phyloP scores from a whole-genome alignment of 2,888 invertebrate species.

The Polyommatus iphigenia region DNA sequence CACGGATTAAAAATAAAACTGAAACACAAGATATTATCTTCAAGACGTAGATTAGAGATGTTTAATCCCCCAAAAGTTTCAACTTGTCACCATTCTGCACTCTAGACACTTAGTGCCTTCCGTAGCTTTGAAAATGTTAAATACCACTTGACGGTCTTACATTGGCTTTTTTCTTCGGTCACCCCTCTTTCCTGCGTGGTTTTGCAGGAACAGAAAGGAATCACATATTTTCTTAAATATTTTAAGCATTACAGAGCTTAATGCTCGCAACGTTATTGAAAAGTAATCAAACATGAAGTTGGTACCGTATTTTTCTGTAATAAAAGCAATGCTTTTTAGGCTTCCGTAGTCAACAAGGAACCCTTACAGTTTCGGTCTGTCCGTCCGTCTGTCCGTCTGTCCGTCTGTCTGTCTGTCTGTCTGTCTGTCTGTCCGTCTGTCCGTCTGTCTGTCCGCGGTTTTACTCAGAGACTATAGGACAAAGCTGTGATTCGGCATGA shows the following conservation, averaged over 20 bases:
- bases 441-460: too few relatives aligned
- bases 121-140: slow-evolving; percentile 22
- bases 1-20: background rate
- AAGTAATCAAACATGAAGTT: too few relatives aligned
- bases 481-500: too few relatives aligned
- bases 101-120: slow-evolving; percentile 14
- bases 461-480: too few relatives aligned
- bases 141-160: slow-evolving; percentile 2
- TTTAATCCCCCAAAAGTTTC: background rate
- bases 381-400: too few relatives aligned
- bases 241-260: background rate
- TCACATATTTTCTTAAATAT: background rate
- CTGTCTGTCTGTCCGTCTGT: too few relatives aligned
- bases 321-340: too few relatives aligned
- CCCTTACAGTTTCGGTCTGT: too few relatives aligned
- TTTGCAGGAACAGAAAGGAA: background rate
- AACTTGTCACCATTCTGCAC: slow-evolving; percentile 4
- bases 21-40: background rate
- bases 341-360: too few relatives aligned
- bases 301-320: too few relatives aligned
- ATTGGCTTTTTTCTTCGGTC: slow-evolving; percentile 3
- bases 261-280: background rate
- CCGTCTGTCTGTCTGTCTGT: too few relatives aligned
- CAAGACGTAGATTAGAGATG: slow-evolving; percentile 3
- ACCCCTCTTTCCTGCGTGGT: background rate